phyloP scores from a whole-genome alignment of 2,888 invertebrate genomes.

The Argyresthia albistria region DNA sequence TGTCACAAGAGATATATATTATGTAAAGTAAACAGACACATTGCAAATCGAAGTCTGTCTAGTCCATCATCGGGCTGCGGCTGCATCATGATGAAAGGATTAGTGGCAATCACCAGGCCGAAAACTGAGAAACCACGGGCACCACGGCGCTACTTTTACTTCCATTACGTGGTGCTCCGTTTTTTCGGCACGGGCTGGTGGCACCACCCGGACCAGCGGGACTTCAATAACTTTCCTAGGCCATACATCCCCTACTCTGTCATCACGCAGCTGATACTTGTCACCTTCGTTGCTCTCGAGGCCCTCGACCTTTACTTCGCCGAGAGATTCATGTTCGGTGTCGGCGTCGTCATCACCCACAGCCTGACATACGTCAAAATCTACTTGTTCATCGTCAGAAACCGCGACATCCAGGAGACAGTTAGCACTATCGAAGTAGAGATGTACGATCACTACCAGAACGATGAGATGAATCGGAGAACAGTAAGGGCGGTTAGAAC shows the following conservation, averaged over 20 bases:
- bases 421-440: conserved; percentile 45
- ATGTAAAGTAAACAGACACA: too few species aligned
- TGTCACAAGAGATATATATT: too few species aligned
- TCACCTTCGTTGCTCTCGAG: conserved; percentile 54
- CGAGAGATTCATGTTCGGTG: conserved; percentile 61
- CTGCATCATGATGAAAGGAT: too few species aligned
- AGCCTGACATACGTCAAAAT: conserved; percentile 55
- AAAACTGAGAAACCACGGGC: too few species aligned
- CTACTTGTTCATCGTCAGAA: conserved; percentile 55
- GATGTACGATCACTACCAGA: conserved; percentile 48
- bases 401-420: conserved; percentile 48
- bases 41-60: too few species aligned
- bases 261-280: conserved; percentile 53
- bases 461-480: conserved; percentile 29
- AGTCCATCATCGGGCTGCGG: too few species aligned
- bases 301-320: conserved; percentile 60
- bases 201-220: conserved; percentile 54
- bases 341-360: conserved; percentile 61
- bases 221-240: conserved; percentile 45
- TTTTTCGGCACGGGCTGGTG: conserved; percentile 60
- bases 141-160: conserved; percentile 41
- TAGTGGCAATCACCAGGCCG: too few species aligned
- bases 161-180: conserved; percentile 45
- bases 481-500: conserved; percentile 42
- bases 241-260: conserved; percentile 53